Base-by-base conservation (phyloP, 1,140 invertebrate species). In the Anoplolepis gracilipes region DNA sequence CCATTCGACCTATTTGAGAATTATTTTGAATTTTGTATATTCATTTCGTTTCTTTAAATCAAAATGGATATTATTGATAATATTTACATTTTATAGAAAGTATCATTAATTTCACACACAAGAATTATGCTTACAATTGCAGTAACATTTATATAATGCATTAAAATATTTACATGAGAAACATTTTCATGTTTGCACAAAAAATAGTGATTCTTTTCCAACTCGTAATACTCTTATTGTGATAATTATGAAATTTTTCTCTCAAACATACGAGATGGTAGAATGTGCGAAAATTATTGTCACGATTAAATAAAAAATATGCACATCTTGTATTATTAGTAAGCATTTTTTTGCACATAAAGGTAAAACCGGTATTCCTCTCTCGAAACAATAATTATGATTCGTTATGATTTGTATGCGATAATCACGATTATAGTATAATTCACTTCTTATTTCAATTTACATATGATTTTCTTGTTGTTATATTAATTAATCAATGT, bases 391-490 rank as follows among this genome's bases (percentile, higher is more conserved):
- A 77, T 72, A 67, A 85, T 78, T 78, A 36, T 0, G 33, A 36
- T 36, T 36, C 33, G 57, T 42, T 87, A 72, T 64, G 67, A 76
- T 79, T 39, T 39, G 10, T 46, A 3, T 46, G 42, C 86, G 53
- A 88, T 79, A 61, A 33, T 55, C 46, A 85, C 42, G 42, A 76
- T 30, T 85, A 87, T 87, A 87, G n/a, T n/a, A 39, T 67, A 87
- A 87, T 84, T 87, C 62, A 84, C 70, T 87, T 84, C 65, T 78
- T 87, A 87, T 53, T 77, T 64, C 6, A 64, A 64, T n/a, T 22
- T 61, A 5, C 13, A 11, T 25, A 4, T 5, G 36, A 10, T 77
- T 77, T 65, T 65, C n/a, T 64, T 25, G 28, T 62, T 22, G 25
- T 67, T 65, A 46, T 85, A 73, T 88, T 65, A 39, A 75, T 79